Evolutionary conservation across 2,888 invertebrate species (phyloP).

Genomic region (Villa cingulata): DNA sequence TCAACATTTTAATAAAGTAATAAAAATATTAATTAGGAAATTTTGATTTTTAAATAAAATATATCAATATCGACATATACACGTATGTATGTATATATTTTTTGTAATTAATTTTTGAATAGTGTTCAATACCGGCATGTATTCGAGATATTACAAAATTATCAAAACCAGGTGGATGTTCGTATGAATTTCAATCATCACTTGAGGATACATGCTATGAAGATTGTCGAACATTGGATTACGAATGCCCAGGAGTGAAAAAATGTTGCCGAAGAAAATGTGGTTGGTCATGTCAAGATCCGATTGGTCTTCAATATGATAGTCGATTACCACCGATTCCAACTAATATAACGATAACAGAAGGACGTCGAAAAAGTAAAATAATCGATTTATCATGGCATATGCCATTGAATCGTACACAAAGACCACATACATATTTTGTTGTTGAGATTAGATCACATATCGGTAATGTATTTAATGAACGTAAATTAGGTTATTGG

Average conservation of each 20-base stretch:
- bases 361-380: conserved; percentile 29
- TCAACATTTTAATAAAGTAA: neutral
- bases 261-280: conserved; percentile 57
- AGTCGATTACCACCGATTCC: conserved; percentile 50
- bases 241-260: conserved; percentile 52
- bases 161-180: conserved; percentile 28
- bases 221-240: conserved; percentile 37
- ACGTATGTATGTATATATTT: no score
- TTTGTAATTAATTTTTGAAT: no score
- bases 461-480: conserved; percentile 50
- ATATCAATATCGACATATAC: no score
- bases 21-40: neutral
- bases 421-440: conserved; percentile 35
- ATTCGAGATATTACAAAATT: conserved; percentile 23
- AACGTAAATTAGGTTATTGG: conserved; percentile 53
- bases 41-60: neutral
- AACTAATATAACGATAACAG: conserved; percentile 43
- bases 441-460: conserved; percentile 58
- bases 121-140: conserved; percentile 14
- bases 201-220: conserved; percentile 25
- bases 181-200: conserved; percentile 18
- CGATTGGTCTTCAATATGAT: conserved; percentile 37
- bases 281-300: conserved; percentile 53
- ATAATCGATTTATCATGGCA: conserved; percentile 13
- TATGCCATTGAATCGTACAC: conserved; percentile 5